Percentiles rank a stretch among this genome's conserved stretches.
Conservation (phyloP, 2,113 vertebrate genomes). For the Nansenia antarctica region DNA sequence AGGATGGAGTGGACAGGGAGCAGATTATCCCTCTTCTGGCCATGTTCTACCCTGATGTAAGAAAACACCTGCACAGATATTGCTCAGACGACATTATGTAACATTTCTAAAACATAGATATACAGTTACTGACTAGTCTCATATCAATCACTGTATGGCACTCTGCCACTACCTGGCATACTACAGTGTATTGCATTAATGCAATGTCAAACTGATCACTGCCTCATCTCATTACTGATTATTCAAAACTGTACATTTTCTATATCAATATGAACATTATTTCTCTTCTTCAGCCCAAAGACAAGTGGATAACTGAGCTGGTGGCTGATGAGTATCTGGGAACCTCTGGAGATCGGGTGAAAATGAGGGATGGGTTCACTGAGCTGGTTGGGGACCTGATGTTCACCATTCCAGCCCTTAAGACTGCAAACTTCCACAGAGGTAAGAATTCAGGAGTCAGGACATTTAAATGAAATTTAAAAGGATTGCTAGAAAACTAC, state of each 20-base stretch:
- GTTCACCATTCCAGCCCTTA: neutral
- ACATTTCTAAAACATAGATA: too few relatives aligned
- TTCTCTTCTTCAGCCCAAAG: neutral
- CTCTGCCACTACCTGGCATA: too few relatives aligned
- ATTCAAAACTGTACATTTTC: neutral
- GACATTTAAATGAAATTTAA: neutral
- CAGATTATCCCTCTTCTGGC: too few relatives aligned
- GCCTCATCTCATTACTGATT: neutral
- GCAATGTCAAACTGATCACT: too few relatives aligned
- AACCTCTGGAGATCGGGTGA: conserved; percentile 7
- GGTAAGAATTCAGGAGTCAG: neutral
- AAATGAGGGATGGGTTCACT: conserved; percentile 1
- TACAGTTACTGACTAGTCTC: too few relatives aligned
- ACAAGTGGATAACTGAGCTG: neutral
- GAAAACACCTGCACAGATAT: too few relatives aligned
- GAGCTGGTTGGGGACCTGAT: neutral
- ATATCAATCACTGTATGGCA: too few relatives aligned
- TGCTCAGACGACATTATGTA: too few relatives aligned
- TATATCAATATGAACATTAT: too few relatives aligned
- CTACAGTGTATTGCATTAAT: too few relatives aligned
- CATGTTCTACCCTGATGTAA: too few relatives aligned
- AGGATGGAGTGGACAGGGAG: too few relatives aligned
- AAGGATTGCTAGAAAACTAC: neutral
- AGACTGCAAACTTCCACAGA: neutral
- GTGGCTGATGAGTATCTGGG: conserved; percentile 8